A percentile compares a stretch with the other conserved stretches of the same genome.
These are phyloP conservation scores for Caenorhabditis sp. DNA, from an alignment of 2,888 invertebrate species.

Conservation along the genomic window DNA sequence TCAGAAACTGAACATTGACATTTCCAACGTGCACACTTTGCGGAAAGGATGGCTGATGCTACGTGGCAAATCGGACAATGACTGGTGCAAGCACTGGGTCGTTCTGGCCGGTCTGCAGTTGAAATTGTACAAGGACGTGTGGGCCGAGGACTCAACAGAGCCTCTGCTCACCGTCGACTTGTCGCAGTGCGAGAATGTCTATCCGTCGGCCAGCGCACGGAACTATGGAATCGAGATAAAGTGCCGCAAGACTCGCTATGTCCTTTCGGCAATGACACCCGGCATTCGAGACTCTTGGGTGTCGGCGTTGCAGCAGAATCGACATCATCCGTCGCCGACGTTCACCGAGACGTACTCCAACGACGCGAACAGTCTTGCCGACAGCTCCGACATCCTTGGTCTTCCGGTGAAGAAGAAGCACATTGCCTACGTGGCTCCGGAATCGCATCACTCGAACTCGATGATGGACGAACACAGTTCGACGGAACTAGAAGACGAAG, in stretches of 20 bases:
- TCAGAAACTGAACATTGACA: conserved; percentile 77
- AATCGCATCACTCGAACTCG: conserved; percentile 82
- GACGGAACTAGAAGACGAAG: conserved; percentile 70
- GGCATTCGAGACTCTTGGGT: conserved; percentile 83
- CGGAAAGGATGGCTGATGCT: conserved; percentile 83
- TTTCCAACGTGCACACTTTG: conserved; percentile 78
- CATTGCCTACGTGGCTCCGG: conserved; percentile 83
- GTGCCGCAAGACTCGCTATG: conserved; percentile 78
- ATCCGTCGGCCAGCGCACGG: conserved; percentile 78
- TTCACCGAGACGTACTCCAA: conserved; percentile 77
- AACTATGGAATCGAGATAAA: conserved; percentile 83
- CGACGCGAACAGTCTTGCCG: conserved; percentile 78
- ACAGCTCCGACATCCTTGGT: conserved; percentile 77
- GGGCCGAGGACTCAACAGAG: conserved; percentile 81
- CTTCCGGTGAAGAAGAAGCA: conserved; percentile 78
- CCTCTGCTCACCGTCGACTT: conserved; percentile 79
- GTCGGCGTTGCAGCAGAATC: conserved; percentile 70
- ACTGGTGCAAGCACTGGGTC: conserved; percentile 83
- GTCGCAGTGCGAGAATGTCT: conserved; percentile 81
- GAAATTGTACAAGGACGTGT: conserved; percentile 82
- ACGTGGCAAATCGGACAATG: conserved; percentile 79
- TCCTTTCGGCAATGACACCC: conserved; percentile 83
- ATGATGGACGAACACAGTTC: conserved; percentile 80
- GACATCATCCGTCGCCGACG: conserved; percentile 81
- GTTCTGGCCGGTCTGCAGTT: conserved; percentile 81